Conservation (phyloP, 1,140 invertebrate species). For the Medauroidea extradentata region DNA sequence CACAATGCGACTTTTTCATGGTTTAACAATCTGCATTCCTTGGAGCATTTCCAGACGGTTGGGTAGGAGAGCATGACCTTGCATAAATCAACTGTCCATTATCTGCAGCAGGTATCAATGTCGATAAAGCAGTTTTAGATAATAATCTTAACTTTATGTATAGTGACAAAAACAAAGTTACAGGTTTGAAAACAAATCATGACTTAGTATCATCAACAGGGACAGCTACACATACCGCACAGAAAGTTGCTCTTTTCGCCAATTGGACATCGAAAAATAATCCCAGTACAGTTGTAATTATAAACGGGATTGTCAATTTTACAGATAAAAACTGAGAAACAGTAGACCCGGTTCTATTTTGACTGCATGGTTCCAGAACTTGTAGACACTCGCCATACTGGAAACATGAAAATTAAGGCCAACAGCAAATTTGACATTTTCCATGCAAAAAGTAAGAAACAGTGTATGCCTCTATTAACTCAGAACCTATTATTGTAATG, state of each 20-base stretch:
- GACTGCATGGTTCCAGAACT: conserved; percentile 36
- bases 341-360: conserved; percentile 32
- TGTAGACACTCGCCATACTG: conserved; percentile 29
- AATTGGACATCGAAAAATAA: conserved; percentile 20
- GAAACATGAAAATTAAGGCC: conserved; percentile 29
- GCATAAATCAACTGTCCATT: conserved; percentile 40
- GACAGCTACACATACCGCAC: conserved; percentile 23
- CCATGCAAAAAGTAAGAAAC: not conserved
- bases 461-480: too few species aligned
- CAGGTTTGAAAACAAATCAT: conserved; percentile 31
- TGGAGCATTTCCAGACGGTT: conserved; percentile 41
- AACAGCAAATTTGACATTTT: conserved; percentile 20
- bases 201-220: conserved; percentile 40
- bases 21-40: conserved; percentile 32
- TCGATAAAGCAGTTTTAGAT: conserved; percentile 18
- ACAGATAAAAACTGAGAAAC: conserved; percentile 16
- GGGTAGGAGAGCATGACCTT: conserved; percentile 33
- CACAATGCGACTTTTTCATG: conserved; percentile 39
- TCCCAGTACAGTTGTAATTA: conserved; percentile 8
- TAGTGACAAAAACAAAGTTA: conserved; percentile 1
- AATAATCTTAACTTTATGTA: not conserved
- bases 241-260: conserved; percentile 9
- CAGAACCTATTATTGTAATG: too few species aligned
- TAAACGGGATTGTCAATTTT: conserved; percentile 26
- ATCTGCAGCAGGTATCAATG: conserved; percentile 18